phyloP scores from a whole-genome alignment of 2,113 vertebrate genomes.

The Melanotaenia duboulayi region DNA sequence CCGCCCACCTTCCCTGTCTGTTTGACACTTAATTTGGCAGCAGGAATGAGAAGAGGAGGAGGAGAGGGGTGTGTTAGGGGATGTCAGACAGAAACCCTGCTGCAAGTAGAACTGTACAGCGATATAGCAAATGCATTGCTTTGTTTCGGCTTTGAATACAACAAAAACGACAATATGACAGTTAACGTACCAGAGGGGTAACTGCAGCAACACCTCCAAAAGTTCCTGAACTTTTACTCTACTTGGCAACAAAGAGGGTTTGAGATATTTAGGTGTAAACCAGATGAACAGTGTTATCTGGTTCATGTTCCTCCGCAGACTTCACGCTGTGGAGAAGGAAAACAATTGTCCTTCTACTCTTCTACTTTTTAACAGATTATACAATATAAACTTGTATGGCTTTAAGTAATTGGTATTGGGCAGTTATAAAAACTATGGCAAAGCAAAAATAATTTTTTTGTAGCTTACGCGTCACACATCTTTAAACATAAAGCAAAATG shows the following conservation, averaged over 20 bases:
- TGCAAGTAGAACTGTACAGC: background rate
- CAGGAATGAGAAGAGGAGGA: conserved; percentile 60
- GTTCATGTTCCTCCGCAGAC: background rate
- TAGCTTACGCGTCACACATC: background rate
- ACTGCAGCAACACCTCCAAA: too few species aligned
- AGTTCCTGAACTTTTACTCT: background rate
- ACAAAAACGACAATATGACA: background rate
- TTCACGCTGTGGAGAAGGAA: background rate
- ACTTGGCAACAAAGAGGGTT: background rate
- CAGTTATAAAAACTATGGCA: background rate
- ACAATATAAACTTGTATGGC: background rate
- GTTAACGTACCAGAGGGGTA: background rate
- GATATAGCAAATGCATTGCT: background rate
- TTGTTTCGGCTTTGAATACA: background rate
- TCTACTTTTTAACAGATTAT: background rate
- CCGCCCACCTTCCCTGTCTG: conserved; percentile 54
- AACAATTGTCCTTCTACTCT: background rate
- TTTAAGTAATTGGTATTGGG: background rate
- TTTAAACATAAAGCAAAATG: background rate
- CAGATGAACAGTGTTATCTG: background rate
- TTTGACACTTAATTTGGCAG: conserved; percentile 78
- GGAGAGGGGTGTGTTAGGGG: conserved; percentile 21
- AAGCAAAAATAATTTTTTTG: background rate
- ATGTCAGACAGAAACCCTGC: conserved; percentile 40
- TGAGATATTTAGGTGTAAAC: background rate